Evolutionary conservation across 1,140 invertebrate species (phyloP), one percentile per base, ranked within the genome.

Genomic region (Leptinotarsa lineolata): DNA sequence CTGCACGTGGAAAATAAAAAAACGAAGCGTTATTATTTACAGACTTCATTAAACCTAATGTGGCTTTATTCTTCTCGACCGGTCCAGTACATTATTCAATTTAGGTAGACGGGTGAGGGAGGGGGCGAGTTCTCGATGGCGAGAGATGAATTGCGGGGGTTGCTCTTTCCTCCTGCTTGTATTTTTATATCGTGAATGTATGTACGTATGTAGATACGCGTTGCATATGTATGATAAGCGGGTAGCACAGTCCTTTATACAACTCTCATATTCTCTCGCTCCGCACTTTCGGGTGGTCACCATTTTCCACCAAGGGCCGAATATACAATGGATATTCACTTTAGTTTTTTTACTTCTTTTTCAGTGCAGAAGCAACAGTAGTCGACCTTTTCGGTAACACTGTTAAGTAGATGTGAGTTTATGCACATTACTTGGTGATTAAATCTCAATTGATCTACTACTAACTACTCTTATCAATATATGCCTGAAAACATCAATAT

Each of bases 141-240:
- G 20, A 48, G 21, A 68, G 44, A 68, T 68, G 67, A 68, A 68
- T 68, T 68, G 67, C 22, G 67, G 44, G 44, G 67, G 67, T 68
- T 21, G 18, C 44, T 54, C 48, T 68, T 58, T 15, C 67, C 67
- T 68, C 67, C 44, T 58, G 67, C 44, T 68, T 68, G 67, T 68
- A 68, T 68, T 68, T 68, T 68, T 68, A 68, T 68, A 68, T 68
- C 67, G 67, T 68, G 67, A 45, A 68, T 48, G 67, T 68, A 68
- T 68, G 67, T 68, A 68, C 67, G 67, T 68, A 68, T 68, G 67
- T 68, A 68, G 67, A 68, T 68, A 68, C 45, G 67, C 67, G 67
- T 68, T 68, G 67, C 67, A 68, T 68, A 68, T 68, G 67, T 68
- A 68, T 68, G 67, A 68, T 68, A 68, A 68, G 24, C 67, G 44